Conservation (phyloP, 2,797 vertebrate species). For the Pagetopsis macropterus region DNA sequence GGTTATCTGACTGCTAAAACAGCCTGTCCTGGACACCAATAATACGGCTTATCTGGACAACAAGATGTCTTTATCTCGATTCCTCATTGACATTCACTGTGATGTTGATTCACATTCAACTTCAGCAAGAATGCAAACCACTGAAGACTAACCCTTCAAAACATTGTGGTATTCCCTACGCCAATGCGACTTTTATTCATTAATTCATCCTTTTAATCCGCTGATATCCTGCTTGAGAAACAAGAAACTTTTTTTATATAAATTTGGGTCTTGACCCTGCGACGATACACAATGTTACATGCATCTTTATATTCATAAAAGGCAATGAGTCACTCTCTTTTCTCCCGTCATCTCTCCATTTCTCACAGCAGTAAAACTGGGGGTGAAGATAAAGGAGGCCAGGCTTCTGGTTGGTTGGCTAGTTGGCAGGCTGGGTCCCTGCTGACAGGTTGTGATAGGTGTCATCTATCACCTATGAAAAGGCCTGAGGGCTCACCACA, state of each 20-base stretch:
- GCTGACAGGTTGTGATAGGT: constrained; percentile 80
- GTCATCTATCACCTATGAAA: constrained; percentile 79
- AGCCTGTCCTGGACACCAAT: constrained; percentile 59
- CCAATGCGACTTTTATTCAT: constrained; percentile 4
- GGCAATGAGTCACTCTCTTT: constrained; percentile 54
- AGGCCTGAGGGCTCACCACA: constrained; percentile 77
- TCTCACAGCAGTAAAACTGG: constrained; percentile 51
- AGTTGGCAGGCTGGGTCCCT: constrained; percentile 69
- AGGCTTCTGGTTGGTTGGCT: constrained; percentile 68
- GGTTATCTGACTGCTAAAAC: constrained; percentile 54
- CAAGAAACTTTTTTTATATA: background rate
- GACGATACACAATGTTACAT: constrained; percentile 8
- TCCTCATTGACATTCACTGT: constrained; percentile 56
- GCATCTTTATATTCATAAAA: constrained; percentile 64
- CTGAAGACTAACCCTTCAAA: constrained; percentile 12
- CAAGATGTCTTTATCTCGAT: constrained; percentile 31
- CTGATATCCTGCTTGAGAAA: constrained; percentile 13
- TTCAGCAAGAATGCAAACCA: constrained; percentile 18
- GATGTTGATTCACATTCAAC: constrained; percentile 59
- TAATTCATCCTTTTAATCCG: constrained; percentile 1
- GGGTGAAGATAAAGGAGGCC: constrained; percentile 59
- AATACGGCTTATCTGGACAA: constrained; percentile 62
- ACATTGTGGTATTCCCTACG: background rate
- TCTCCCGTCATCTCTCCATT: constrained; percentile 40
- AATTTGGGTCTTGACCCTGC: constrained; percentile 22